Evolutionary conservation across 2,888 invertebrate genomes (phyloP).

Genomic region (Heliconius ismenius): DNA sequence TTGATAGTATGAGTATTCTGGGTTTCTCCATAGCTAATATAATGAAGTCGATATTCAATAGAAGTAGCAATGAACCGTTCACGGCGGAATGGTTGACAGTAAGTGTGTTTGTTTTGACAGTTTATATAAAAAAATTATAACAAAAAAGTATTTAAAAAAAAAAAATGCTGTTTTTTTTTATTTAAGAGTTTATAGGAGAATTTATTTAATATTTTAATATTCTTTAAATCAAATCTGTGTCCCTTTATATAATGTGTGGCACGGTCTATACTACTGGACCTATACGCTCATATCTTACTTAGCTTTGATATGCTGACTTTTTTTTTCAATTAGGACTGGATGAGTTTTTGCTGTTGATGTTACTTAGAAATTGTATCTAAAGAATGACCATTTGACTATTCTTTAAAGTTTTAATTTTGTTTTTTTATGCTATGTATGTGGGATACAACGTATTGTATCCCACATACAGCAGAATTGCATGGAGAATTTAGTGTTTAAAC

Average conservation of each 20-base stretch:
- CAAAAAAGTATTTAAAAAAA: neutral
- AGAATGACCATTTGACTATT: too few relatives aligned
- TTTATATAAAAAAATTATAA: slow-evolving; percentile 9
- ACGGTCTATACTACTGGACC: neutral
- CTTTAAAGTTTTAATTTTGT: too few relatives aligned
- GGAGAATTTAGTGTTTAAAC: neutral
- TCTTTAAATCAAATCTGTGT: neutral
- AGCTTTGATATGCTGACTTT: neutral
- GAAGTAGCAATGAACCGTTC: slow-evolving; percentile 56
- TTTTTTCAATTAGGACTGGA: too few relatives aligned
- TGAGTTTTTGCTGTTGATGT: too few relatives aligned
- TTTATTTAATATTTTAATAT: neutral
- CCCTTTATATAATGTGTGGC: neutral
- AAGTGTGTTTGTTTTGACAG: slow-evolving; percentile 49
- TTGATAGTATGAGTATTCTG: slow-evolving; percentile 54
- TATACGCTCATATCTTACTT: neutral
- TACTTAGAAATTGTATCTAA: too few relatives aligned
- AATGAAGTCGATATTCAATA: slow-evolving; percentile 71
- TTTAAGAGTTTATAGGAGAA: too few relatives aligned
- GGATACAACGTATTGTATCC: too few relatives aligned
- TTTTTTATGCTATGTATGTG: too few relatives aligned
- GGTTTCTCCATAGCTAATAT: slow-evolving; percentile 62
- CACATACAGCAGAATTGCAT: neutral
- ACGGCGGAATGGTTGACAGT: slow-evolving; percentile 70
- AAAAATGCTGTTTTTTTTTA: neutral